Percentiles rank a stretch among this genome's conserved stretches.
Evolutionary conservation across 2,797 vertebrate species (phyloP).

Genomic region (Cottoperca gobio): DNA sequence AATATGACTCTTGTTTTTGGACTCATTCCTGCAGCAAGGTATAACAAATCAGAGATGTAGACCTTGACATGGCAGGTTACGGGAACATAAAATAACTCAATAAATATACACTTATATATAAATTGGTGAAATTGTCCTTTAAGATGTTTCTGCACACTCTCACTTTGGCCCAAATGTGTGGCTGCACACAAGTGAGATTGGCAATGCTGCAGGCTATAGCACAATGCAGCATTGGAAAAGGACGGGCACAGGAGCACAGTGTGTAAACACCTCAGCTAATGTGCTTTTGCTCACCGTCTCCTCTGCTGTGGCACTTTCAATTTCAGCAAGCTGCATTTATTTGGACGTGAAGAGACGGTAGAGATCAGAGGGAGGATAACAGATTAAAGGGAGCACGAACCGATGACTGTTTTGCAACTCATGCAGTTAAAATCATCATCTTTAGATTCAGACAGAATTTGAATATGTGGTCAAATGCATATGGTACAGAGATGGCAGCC

Average conservation of each 20-base stretch:
- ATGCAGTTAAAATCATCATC: conserved; percentile 42
- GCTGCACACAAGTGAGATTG: conserved; percentile 45
- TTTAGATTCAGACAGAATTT: conserved; percentile 30
- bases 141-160: conserved; percentile 35
- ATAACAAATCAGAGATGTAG: not conserved
- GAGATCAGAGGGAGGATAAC: not conserved
- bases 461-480: conserved; percentile 73
- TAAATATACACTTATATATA: no score
- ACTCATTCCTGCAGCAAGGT: not conserved
- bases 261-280: conserved; percentile 61
- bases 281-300: conserved; percentile 45
- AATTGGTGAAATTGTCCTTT: conserved; percentile 4
- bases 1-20: no score
- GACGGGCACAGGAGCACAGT: conserved; percentile 38
- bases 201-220: conserved; percentile 52
- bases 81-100: not conserved
- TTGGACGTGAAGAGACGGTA: not conserved
- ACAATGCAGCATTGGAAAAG: conserved; percentile 36
- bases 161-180: conserved; percentile 50
- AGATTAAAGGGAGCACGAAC: not conserved
- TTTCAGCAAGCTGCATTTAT: conserved; percentile 25
- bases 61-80: not conserved
- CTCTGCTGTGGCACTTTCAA: not conserved
- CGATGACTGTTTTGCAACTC: not conserved
- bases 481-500: conserved; percentile 55